Conservation (phyloP, 2,113 vertebrate species). For the Phrynosoma blainvillii region DNA sequence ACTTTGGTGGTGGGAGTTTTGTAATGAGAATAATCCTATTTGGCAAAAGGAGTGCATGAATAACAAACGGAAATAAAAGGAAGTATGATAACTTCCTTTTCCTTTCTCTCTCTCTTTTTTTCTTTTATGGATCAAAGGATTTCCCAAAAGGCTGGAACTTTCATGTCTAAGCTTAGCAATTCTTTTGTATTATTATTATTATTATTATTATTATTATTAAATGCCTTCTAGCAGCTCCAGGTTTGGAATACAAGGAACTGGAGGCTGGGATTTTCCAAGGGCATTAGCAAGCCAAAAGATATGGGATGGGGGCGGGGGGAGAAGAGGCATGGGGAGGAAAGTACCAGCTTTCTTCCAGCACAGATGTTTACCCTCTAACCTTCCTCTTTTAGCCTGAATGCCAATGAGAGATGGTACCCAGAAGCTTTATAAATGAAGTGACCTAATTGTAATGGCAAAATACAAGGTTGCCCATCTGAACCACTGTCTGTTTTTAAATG, state of each 20-base stretch:
- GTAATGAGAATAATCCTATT: constrained; percentile 28
- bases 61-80: neutral
- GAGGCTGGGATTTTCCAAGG: constrained; percentile 30
- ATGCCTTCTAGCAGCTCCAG: neutral
- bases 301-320: neutral
- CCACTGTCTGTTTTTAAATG: neutral
- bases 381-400: constrained; percentile 12
- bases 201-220: neutral
- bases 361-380: neutral
- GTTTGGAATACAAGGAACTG: constrained; percentile 18
- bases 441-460: constrained; percentile 32
- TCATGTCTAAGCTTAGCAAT: constrained; percentile 60
- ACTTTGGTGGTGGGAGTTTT: constrained; percentile 47
- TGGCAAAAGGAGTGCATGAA: constrained; percentile 45
- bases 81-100: neutral
- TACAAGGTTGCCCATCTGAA: neutral
- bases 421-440: constrained; percentile 18
- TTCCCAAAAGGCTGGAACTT: constrained; percentile 60
- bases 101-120: too few relatives aligned
- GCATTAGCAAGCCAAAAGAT: constrained; percentile 11
- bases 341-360: constrained; percentile 23
- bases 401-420: neutral
- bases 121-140: constrained; percentile 66
- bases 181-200: constrained; percentile 34
- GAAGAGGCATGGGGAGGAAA: constrained; percentile 28